Base-by-base conservation (phyloP, 2,797 vertebrate genomes). In the Chlorospingus flavigularis region DNA sequence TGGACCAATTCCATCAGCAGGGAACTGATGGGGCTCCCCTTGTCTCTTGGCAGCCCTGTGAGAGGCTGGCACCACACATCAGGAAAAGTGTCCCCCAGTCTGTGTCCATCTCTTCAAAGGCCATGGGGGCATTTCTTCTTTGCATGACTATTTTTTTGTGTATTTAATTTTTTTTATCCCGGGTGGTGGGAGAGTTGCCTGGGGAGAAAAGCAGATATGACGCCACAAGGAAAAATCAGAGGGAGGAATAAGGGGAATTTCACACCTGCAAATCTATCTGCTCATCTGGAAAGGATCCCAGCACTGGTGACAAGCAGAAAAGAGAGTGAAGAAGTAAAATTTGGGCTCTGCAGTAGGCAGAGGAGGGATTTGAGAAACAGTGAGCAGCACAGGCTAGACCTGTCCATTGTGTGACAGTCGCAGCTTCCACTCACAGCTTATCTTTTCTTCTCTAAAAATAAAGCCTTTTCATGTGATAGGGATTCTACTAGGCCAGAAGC, bases 361-460 rank as follows among this genome's bases (percentile, higher is more conserved):
- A 84, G 30, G 55, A 92, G 33, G 37, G 79, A 72, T 91, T 66
- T 90, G 48, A 92, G 85, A 86, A 93, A 48, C 9, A 53, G 54
- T 8, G 54, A 90, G 72, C 66, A 57, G 70, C 51, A 77, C 30
- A 91, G 58, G 39, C 76, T 28, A 83, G 70, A 93, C 89, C 81
- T 80, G 65, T 85, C 75, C 75, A 50, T 89, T 94, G 81, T 85
- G 75, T 73, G 58, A 83, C 66, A 60, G 55, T 70, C 76, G 72
- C 65, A 66, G 82, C 55, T 90, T 88, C 74, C 43, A 75, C 92
- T 94, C 87, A 55, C 40, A 66, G 66, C 73, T 95, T 75, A 90
- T 81, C 82, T 65, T 80, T 90, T 83, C 72, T 91, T 79, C 85
- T 92, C 82, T 78, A 92, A 90, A 95, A 96, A 92, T 81, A 90